phyloP scores from a whole-genome alignment of 2,888 invertebrate species.

The Actias luna region DNA sequence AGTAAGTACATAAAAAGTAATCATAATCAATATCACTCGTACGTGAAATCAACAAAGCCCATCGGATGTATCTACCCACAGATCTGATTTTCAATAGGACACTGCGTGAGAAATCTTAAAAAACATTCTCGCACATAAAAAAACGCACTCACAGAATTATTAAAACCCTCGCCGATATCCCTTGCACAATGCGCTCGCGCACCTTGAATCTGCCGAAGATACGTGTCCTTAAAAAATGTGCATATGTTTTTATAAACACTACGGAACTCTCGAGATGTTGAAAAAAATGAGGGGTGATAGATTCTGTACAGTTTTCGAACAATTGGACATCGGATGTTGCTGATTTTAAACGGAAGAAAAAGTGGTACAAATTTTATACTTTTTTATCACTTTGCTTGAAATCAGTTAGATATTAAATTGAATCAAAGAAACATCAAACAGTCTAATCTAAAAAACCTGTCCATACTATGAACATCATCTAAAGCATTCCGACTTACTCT shows the following conservation, averaged over 20 bases:
- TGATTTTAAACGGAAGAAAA: not conserved
- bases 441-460: too few relatives aligned
- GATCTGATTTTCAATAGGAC: slow-evolving; percentile 67
- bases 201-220: slow-evolving; percentile 71
- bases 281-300: slow-evolving; percentile 53
- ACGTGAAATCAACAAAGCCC: slow-evolving; percentile 49
- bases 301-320: slow-evolving; percentile 33
- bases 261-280: slow-evolving; percentile 50
- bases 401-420: too few relatives aligned
- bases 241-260: slow-evolving; percentile 79
- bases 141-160: slow-evolving; percentile 71
- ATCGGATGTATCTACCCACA: slow-evolving; percentile 80
- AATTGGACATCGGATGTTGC: slow-evolving; percentile 9
- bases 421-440: too few relatives aligned
- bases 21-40: slow-evolving; percentile 59
- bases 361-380: not conserved
- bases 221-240: slow-evolving; percentile 74
- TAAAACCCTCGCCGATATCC: slow-evolving; percentile 73
- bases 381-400: not conserved
- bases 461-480: too few relatives aligned
- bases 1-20: slow-evolving; percentile 27
- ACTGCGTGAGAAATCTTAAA: slow-evolving; percentile 80
- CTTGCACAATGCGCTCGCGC: slow-evolving; percentile 63
- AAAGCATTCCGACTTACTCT: too few relatives aligned
- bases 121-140: slow-evolving; percentile 75